phyloP scores from a whole-genome alignment of 35 echinoderm and acorn worm genomes.

The Acanthaster planci region DNA sequence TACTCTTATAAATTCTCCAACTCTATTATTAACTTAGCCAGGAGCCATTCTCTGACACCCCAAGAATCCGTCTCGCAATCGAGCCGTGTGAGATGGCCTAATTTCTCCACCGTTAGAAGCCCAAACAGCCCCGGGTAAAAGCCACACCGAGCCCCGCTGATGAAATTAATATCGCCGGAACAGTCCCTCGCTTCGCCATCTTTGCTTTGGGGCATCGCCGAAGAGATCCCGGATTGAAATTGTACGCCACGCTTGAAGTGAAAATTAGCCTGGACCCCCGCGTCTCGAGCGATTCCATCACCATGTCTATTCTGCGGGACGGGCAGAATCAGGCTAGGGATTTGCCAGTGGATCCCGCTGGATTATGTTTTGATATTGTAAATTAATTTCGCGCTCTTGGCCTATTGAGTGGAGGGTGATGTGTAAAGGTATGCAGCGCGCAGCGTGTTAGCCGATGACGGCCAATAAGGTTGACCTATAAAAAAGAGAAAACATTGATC shows the following conservation, averaged over 20 bases:
- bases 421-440: conserved; percentile 11
- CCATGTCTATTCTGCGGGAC: background rate
- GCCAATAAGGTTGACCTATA: no score
- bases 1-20: no score
- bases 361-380: conserved; percentile 34
- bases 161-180: conserved; percentile 18
- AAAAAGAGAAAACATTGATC: no score
- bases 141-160: conserved; percentile 13
- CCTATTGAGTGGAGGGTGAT: background rate
- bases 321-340: background rate
- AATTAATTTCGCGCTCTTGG: conserved; percentile 19
- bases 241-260: background rate
- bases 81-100: background rate
- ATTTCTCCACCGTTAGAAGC: background rate
- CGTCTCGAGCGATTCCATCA: background rate
- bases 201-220: background rate
- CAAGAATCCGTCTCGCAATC: no score
- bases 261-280: conserved; percentile 11
- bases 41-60: no score
- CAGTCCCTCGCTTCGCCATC: background rate
- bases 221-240: background rate
- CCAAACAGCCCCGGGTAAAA: conserved; percentile 25
- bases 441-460: no score
- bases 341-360: conserved; percentile 1
- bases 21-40: no score